Evolutionary conservation across 2,888 invertebrate species (phyloP).

Genomic region (Druceiella hillmani): DNA sequence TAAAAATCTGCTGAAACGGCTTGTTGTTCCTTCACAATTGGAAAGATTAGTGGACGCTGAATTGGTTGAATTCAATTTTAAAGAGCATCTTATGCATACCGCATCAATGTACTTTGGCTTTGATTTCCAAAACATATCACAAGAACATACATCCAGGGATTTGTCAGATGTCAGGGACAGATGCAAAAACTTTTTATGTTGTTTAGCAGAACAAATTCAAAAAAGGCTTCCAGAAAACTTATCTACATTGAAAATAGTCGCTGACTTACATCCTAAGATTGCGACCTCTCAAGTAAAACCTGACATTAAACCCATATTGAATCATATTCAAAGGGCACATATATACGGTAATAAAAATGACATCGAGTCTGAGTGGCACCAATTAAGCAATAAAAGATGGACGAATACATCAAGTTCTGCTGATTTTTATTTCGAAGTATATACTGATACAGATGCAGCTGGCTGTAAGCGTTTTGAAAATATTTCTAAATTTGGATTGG

Average conservation of each 20-base stretch:
- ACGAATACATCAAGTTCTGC: too few species aligned
- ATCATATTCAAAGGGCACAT: too few species aligned
- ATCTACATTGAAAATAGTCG: constrained; percentile 20
- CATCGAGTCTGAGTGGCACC: too few species aligned
- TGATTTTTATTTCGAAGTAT: too few species aligned
- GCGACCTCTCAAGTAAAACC: too few species aligned
- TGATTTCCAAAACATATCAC: constrained; percentile 20
- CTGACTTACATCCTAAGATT: constrained; percentile 14
- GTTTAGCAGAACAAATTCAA: constrained; percentile 20
- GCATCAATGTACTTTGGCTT: constrained; percentile 26
- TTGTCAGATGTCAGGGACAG: constrained; percentile 19
- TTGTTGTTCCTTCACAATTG: constrained; percentile 25
- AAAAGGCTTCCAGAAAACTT: constrained; percentile 24
- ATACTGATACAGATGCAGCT: too few species aligned
- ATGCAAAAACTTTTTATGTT: constrained; percentile 20
- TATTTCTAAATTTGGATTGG: too few species aligned
- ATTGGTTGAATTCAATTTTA: constrained; percentile 24
- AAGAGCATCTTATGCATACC: constrained; percentile 24
- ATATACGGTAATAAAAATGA: too few species aligned
- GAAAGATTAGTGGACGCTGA: constrained; percentile 23
- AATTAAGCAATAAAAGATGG: too few species aligned
- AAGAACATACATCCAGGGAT: constrained; percentile 11
- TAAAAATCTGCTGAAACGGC: constrained; percentile 21
- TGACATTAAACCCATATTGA: too few species aligned
- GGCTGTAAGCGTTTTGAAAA: too few species aligned